A percentile compares a stretch with the other conserved stretches of the same genome.
These are phyloP conservation scores for Tetrapedia diversipes DNA, from an alignment of 2,888 invertebrate genomes.

Conservation along the genomic window DNA sequence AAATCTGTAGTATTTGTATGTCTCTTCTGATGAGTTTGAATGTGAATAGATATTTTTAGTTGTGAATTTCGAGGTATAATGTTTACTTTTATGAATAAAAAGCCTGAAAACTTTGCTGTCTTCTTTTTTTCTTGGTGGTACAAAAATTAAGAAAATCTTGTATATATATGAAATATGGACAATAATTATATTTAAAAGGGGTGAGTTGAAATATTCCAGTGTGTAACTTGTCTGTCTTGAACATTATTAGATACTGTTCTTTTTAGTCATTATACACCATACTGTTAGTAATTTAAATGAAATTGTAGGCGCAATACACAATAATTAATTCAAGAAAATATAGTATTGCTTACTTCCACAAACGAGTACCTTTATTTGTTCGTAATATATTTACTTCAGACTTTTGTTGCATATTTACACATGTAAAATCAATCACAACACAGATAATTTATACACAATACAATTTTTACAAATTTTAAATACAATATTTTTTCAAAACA, in stretches of 20 bases:
- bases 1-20: conserved; percentile 69
- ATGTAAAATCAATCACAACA: conserved; percentile 13
- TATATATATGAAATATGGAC: conserved; percentile 61
- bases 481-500: conserved; percentile 5
- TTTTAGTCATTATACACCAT: conserved; percentile 43
- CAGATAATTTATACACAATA: conserved; percentile 21
- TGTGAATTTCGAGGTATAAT: conserved; percentile 61
- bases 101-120: conserved; percentile 63
- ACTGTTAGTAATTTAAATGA: conserved; percentile 40
- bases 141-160: conserved; percentile 63
- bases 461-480: conserved; percentile 7
- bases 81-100: conserved; percentile 64
- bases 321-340: conserved; percentile 42
- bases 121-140: conserved; percentile 64
- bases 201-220: conserved; percentile 56
- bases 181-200: conserved; percentile 58
- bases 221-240: conserved; percentile 34
- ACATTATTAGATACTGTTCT: conserved; percentile 51
- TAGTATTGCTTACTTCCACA: conserved; percentile 46
- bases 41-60: conserved; percentile 68
- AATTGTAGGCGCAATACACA: conserved; percentile 42
- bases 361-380: conserved; percentile 33
- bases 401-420: conserved; percentile 28
- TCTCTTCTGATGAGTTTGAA: conserved; percentile 70
- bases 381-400: conserved; percentile 24